These are phyloP conservation scores for Malacoraja senta DNA, from an alignment of 2,797 vertebrate species.

Conservation along the genomic window DNA sequence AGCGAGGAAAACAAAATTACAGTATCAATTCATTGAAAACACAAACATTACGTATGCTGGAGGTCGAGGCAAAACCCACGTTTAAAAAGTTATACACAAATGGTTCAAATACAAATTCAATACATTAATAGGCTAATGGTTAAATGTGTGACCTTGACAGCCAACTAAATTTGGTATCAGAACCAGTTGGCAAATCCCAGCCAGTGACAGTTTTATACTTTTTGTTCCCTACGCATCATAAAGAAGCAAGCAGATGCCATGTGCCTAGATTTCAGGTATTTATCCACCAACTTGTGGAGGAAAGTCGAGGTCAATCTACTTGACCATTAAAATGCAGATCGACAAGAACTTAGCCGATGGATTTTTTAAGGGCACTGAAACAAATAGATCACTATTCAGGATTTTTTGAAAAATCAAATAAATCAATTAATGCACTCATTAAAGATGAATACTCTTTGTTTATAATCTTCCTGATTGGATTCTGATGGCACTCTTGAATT, in stretches of 20 bases:
- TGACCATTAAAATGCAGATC: background rate
- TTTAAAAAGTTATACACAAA: background rate
- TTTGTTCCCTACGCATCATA: background rate
- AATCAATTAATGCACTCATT: background rate
- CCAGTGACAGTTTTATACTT: background rate
- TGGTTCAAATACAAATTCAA: background rate
- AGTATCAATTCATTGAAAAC: conserved; percentile 5
- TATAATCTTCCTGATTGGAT: background rate
- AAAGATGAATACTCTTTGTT: no score
- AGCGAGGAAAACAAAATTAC: conserved; percentile 39
- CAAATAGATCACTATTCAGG: background rate
- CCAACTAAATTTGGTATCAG: background rate
- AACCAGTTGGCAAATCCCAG: background rate
- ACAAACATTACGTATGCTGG: background rate
- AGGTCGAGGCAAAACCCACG: conserved; percentile 47
- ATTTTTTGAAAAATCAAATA: background rate
- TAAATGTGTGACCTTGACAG: background rate
- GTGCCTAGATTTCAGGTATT: background rate
- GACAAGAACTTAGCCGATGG: background rate
- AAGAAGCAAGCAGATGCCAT: background rate
- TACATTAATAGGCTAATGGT: background rate
- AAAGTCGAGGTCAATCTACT: background rate
- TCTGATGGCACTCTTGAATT: background rate
- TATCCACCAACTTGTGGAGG: background rate
- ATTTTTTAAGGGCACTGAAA: background rate